Conservation (phyloP, 2,113 vertebrate genomes). For the Pygoscelis adeliae region DNA sequence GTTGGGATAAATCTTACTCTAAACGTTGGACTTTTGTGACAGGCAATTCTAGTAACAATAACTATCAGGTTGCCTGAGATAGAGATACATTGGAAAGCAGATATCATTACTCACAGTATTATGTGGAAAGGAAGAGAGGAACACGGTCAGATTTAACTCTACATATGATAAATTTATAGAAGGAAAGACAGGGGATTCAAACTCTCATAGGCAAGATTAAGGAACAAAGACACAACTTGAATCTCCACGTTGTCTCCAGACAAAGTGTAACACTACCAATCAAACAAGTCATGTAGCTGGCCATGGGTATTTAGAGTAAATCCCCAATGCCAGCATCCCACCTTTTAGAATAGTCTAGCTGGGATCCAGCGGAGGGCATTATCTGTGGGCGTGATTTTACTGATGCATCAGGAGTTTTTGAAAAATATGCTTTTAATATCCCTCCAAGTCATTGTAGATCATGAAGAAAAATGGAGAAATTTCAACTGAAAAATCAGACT, state of each 20-base stretch:
- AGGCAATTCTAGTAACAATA: background rate
- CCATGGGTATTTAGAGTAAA: background rate
- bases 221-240: background rate
- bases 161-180: background rate
- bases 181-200: background rate
- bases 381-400: background rate
- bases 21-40: background rate
- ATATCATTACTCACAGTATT: background rate
- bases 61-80: background rate
- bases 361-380: background rate
- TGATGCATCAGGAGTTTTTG: background rate
- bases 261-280: background rate
- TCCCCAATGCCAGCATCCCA: background rate
- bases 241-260: background rate
- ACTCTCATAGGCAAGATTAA: background rate
- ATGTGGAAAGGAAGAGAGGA: background rate
- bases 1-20: conserved; percentile 8
- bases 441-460: background rate
- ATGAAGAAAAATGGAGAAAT: background rate
- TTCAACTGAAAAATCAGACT: background rate
- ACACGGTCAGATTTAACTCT: background rate
- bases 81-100: background rate
- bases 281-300: background rate
- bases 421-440: background rate
- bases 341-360: background rate